Evolutionary conservation across 2,113 vertebrate genomes (phyloP), one percentile per base, ranked within the genome.

Genomic region (Austrofundulus limnaeus): DNA sequence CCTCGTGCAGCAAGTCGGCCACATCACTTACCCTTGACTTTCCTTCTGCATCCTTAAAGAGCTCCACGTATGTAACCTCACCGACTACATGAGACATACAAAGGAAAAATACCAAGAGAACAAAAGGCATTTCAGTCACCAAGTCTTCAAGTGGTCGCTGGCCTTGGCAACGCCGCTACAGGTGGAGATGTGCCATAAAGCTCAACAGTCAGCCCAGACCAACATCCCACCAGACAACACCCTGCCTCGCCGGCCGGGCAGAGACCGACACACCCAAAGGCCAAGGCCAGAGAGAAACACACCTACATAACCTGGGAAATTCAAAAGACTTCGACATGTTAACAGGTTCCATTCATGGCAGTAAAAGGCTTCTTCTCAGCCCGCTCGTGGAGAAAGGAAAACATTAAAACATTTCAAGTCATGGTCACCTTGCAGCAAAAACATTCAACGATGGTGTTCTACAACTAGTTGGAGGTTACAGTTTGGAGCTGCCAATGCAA

Each of bases 51-150:
- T 99, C 97, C 97, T 98, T 98, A 99, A 98, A 99, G 95, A 99
- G 97, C 95, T 99, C 97, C 97, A 99, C 97, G 96, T 99, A 99
- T 98, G 96, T 98, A 97, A 99, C 97, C 97, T 99, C 97, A 98
- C 97, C 97, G 94, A 99, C 97, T 99, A 99, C 97, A 98, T 98
- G 97, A 98, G 96, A 99, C 96, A 99, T 96, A 98, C 96, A 98
- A 98, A 95, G 96, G 96, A 94, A 95, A 97, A 96, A 98, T 98
- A 98, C 96, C 97, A 99, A 97, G 95, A 91, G 90, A 97, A 95
- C 96, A 96, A 98, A 34, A 97, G 93, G 92, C 93, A 96, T 98
- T 97, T 98, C 95, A 93, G 84, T 96, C 94, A 97, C 96, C 96
- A 94, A 86, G 82, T 91, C 95, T 93, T 96, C 95, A 93, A 95